Base-by-base conservation (phyloP, 2,797 vertebrate genomes). In the Sarcoramphus papa region DNA sequence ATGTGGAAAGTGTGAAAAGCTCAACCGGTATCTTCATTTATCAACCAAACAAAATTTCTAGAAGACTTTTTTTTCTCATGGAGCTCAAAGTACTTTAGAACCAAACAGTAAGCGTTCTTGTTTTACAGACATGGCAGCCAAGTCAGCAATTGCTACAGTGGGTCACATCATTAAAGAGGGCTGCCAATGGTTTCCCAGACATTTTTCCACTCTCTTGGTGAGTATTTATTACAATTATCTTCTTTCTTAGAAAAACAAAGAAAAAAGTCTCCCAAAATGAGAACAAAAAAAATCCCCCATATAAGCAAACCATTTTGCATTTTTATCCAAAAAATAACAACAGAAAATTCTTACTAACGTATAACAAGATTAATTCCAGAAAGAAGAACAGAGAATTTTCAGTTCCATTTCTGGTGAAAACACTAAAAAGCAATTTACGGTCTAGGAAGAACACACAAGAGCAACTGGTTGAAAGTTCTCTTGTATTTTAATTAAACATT, bases 401-500 rank as follows among this genome's bases (percentile, higher is more conserved):
- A 77, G 40, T 72, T 92, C 54, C 23, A 64, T 12, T 94, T 91
- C 41, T 59, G 41, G 19, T 73, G 10, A 47, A 78, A 95, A 78
- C 54, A 89, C 43, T 86, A 37, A 79, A 92, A 78, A 94, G 21
- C 27, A 84, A 92, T 83, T 78, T 64, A 77, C 37, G 7, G 7
- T 69, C 28, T 57, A 86, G 65, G 40, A 89, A 86, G 47, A 93
- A 70, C n/a, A 86, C 37, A 86, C 56, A 90, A 63, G 9, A 93
- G 51, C 60, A 88, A 93, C 8, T 20, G 53, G 43, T 40, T 93
- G 28, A 59, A 90, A 83, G 40, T 67, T 80, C 40, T 83, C 30
- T 57, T 80, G 10, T 50, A 73, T 92, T 97, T 95, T 82, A 95
- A 76, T 94, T 91, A 82, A 4, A 94, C 53, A 86, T 65, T 85